Conservation (phyloP, 2,797 vertebrate genomes). For the Babyrousa celebensis region DNA sequence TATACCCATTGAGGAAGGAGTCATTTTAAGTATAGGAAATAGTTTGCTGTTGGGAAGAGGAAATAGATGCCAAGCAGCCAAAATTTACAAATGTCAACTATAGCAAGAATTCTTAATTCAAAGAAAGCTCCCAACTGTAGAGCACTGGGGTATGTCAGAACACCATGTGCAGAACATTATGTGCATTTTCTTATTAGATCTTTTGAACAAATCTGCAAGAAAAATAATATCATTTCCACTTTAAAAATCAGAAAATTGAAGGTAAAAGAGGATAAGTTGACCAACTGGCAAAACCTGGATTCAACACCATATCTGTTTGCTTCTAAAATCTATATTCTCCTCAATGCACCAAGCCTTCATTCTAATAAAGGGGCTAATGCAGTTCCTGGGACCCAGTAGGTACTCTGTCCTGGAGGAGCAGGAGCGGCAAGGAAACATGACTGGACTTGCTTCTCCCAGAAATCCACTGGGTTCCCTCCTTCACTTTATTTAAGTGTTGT, state of each 20-base stretch:
- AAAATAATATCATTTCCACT: constrained; percentile 48
- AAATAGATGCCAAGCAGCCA: constrained; percentile 7
- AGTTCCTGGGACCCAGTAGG: neutral
- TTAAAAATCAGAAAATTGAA: constrained; percentile 67
- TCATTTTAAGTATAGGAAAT: constrained; percentile 50
- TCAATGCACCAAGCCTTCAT: neutral
- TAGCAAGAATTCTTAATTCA: neutral
- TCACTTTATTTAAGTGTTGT: neutral
- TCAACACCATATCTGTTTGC: neutral
- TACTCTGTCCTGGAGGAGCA: neutral
- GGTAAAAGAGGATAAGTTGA: neutral
- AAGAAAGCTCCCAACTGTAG: neutral
- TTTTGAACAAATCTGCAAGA: neutral
- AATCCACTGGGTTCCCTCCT: neutral
- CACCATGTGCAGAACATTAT: neutral
- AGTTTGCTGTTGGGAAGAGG: constrained; percentile 14
- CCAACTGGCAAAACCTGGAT: constrained; percentile 18
- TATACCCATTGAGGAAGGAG: neutral
- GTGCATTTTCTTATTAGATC: constrained; percentile 31
- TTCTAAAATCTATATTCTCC: constrained; percentile 25
- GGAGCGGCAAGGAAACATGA: neutral
- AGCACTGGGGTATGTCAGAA: neutral
- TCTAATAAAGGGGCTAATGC: neutral
- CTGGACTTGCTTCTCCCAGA: neutral
- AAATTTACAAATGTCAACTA: neutral